Percentiles rank a stretch among this genome's conserved stretches.
Evolutionary conservation across 2,113 vertebrate species (phyloP).

Genomic region (Sapajus apella): DNA sequence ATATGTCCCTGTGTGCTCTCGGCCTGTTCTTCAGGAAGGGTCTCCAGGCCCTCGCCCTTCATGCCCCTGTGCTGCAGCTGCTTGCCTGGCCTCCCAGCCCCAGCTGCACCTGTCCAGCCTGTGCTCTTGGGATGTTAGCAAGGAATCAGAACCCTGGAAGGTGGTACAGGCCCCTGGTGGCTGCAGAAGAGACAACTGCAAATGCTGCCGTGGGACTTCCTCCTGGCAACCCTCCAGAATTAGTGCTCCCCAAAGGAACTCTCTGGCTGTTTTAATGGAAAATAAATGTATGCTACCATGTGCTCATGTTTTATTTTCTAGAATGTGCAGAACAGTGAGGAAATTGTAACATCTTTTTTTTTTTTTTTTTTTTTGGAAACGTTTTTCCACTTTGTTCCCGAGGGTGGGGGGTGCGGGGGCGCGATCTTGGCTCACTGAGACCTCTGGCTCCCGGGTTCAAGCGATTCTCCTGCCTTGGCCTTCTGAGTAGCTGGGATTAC

Average conservation of each 20-base stretch:
- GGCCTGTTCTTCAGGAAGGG: background rate
- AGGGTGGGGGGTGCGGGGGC: no score
- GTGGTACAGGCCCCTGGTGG: constrained; percentile 50
- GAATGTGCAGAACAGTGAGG: background rate
- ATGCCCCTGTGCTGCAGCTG: background rate
- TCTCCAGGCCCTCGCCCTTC: background rate
- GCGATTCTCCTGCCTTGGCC: no score
- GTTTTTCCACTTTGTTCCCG: no score
- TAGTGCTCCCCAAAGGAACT: background rate
- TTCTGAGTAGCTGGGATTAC: no score
- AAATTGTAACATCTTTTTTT: background rate
- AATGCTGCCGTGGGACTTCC: background rate
- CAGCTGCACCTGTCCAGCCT: background rate
- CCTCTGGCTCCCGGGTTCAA: no score
- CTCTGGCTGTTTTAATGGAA: background rate
- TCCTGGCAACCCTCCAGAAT: background rate
- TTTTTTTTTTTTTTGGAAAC: no score
- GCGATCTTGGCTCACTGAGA: no score
- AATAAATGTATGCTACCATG: no score
- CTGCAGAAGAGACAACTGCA: background rate
- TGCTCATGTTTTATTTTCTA: background rate
- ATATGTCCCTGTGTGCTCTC: background rate
- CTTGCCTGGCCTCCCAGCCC: background rate
- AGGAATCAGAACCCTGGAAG: background rate
- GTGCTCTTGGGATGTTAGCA: background rate